phyloP scores from a whole-genome alignment of 2,113 vertebrate species.

The Mungos mungo region DNA sequence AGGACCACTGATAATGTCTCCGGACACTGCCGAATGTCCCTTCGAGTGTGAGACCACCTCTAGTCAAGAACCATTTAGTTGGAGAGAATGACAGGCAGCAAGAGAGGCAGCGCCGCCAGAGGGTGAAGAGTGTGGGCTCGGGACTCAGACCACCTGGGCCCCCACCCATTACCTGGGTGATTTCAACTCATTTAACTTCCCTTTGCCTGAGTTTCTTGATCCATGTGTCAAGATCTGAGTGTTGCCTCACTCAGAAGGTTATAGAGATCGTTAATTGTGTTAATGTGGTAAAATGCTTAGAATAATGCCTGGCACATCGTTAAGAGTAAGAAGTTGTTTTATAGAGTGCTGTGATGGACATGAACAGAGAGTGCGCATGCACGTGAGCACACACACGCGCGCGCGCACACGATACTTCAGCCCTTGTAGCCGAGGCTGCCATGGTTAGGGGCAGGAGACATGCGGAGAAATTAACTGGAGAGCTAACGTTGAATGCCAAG shows the following conservation, averaged over 20 bases:
- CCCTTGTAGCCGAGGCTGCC: rapidly evolving
- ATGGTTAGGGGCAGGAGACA: rapidly evolving
- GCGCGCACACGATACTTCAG: rapidly evolving
- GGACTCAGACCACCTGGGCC: not conserved
- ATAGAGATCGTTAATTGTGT: not conserved
- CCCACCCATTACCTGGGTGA: too few relatives aligned
- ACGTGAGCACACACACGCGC: rapidly evolving
- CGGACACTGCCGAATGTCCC: not conserved
- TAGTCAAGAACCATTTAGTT: not conserved
- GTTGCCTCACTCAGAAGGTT: not conserved
- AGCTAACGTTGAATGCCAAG: rapidly evolving
- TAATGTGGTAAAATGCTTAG: not conserved
- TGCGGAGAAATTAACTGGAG: not conserved
- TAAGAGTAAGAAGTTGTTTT: not conserved
- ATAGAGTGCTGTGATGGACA: not conserved
- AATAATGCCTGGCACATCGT: not conserved
- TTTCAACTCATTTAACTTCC: not conserved
- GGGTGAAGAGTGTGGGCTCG: not conserved
- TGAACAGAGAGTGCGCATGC: not conserved
- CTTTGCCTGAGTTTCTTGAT: not conserved
- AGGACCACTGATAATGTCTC: not conserved
- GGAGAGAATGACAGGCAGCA: not conserved
- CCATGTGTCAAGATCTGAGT: not conserved
- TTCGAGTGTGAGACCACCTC: not conserved
- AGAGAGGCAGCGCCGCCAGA: not conserved